These are phyloP conservation scores for Tokudaia tokunoshimensis DNA, from an alignment of 2,797 vertebrate genomes.

Conservation along the genomic window DNA sequence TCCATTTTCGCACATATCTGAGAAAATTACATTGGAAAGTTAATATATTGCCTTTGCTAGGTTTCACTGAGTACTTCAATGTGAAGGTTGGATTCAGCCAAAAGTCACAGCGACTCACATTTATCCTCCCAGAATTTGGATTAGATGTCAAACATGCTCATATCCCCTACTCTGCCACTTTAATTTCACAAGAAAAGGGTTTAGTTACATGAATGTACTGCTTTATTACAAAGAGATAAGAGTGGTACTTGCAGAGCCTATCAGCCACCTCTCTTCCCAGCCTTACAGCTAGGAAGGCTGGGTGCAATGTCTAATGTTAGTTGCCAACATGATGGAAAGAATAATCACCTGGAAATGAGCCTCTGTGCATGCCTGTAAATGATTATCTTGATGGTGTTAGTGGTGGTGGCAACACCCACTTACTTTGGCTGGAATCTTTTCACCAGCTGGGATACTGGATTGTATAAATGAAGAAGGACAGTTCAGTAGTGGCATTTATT, in stretches of 20 bases:
- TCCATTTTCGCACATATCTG: constrained; percentile 80
- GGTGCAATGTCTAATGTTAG: background rate
- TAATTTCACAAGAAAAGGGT: background rate
- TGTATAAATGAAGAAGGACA: background rate
- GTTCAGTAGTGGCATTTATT: accelerated
- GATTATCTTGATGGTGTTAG: background rate
- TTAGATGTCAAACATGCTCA: background rate
- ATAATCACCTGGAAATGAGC: background rate
- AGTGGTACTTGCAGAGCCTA: background rate
- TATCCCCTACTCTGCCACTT: background rate
- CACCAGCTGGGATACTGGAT: background rate
- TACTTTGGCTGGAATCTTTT: background rate
- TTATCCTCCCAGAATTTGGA: background rate
- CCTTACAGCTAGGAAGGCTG: background rate
- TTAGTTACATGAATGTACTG: background rate
- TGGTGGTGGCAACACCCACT: background rate
- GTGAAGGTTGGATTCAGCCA: constrained; percentile 21
- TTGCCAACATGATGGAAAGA: background rate
- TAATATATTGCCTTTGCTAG: constrained; percentile 67
- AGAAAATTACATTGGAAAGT: constrained; percentile 77
- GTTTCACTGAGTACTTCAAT: constrained; percentile 55
- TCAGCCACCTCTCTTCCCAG: background rate
- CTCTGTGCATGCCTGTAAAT: background rate
- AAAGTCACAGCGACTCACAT: background rate
- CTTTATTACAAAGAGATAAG: background rate